Conservation (phyloP, 2,888 invertebrate genomes). For the Tenthredo amoena region DNA sequence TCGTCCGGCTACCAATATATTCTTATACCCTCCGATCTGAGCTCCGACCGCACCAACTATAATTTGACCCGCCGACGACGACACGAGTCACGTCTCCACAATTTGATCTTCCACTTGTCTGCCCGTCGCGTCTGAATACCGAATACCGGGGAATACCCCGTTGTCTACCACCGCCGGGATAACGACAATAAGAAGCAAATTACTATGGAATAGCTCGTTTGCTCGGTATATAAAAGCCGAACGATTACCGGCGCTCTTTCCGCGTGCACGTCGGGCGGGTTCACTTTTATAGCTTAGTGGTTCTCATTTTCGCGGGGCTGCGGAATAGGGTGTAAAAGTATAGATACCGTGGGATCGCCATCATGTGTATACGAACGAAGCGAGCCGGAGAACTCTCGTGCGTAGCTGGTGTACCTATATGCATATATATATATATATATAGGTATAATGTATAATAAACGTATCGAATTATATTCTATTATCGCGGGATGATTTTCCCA, state of each 20-base stretch:
- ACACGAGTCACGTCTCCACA: not conserved
- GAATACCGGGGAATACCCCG: not conserved
- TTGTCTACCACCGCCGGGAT: not conserved
- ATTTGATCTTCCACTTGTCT: not conserved
- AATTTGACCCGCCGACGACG: not conserved
- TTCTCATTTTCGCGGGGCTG: not conserved
- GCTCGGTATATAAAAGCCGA: constrained; percentile 1
- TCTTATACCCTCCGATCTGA: not conserved
- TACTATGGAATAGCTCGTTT: not conserved
- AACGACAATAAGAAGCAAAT: not conserved
- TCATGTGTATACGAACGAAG: not conserved
- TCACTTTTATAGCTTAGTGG: constrained; percentile 6
- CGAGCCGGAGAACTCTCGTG: not conserved
- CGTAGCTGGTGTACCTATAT: too few species aligned
- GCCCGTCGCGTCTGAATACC: not conserved
- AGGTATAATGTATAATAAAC: too few species aligned
- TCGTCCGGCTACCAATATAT: not conserved
- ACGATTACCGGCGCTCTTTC: not conserved
- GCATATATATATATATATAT: too few species aligned
- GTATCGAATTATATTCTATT: not conserved
- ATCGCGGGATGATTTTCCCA: not conserved
- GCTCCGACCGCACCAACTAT: not conserved
- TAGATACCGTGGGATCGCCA: not conserved
- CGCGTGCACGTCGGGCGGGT: not conserved
- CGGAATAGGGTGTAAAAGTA: not conserved